phyloP scores from a whole-genome alignment of 1,140 invertebrate species.

The Anoplolepis gracilipes region DNA sequence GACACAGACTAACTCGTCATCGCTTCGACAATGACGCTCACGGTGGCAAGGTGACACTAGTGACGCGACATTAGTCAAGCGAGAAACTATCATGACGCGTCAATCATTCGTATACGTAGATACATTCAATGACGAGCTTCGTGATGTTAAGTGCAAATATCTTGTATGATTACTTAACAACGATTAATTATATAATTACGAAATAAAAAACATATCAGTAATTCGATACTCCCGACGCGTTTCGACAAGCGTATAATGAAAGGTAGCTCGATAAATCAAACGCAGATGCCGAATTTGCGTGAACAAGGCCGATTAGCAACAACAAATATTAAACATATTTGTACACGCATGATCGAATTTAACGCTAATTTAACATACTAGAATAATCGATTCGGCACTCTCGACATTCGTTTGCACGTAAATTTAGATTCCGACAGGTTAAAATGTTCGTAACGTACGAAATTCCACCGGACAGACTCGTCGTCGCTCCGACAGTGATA shows the following conservation, averaged over 20 bases:
- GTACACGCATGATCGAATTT: not conserved
- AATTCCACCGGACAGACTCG: not conserved
- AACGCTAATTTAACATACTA: not conserved
- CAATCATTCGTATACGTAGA: not conserved
- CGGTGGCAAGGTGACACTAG: not conserved
- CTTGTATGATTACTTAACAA: too few relatives aligned
- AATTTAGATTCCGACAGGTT: not conserved
- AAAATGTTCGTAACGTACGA: not conserved
- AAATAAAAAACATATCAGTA: too few relatives aligned
- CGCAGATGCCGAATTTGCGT: not conserved
- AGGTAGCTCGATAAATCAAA: not conserved
- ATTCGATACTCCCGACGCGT: not conserved
- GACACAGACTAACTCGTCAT: too few relatives aligned
- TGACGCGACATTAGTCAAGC: not conserved
- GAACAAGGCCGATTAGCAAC: not conserved
- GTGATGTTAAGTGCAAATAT: not conserved
- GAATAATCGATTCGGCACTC: not conserved
- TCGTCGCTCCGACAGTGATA: not conserved
- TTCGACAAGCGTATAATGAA: not conserved
- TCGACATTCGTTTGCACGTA: not conserved
- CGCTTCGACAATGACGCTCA: not conserved
- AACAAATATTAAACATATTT: not conserved
- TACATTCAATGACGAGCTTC: too few relatives aligned
- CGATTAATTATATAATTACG: not conserved
- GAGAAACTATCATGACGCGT: not conserved